Base-by-base conservation (phyloP, 2,888 invertebrate species). In the Aricia artaxerxes region DNA sequence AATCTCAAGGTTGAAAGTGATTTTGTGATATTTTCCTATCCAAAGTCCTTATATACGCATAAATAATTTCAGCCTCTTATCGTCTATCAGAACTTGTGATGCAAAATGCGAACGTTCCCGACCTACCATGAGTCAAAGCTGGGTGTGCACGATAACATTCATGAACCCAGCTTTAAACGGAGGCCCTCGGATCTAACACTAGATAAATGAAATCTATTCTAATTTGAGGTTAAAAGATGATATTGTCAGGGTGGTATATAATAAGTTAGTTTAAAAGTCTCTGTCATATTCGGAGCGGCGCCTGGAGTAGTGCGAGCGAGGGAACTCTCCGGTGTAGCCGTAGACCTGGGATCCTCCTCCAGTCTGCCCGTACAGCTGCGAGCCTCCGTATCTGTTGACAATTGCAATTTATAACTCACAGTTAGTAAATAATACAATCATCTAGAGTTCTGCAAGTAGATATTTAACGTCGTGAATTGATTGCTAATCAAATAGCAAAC, bases 281-380 rank as follows among this genome's bases (percentile, higher is more conserved):
- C 97, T 97, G 89, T 97, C 97, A 89, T 97, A 97, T 88, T 97
- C 97, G 61, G 97, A 96, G 88, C 97, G 95, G 83, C 96, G 94
- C 75, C 96, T 92, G 77, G 95, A 95, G 88, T 95, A 95, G 87
- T 95, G 95, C 16, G 95, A 95, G 81, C 95, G 93, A 79, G 92
- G 88, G 86, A 91, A 90, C 84, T 94, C 94, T 80, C 93, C 94
- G 53, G 92, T 91, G 87, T 94, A 93, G 38, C 94, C 96, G 83
- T 95, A 95, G 81, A 94, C 93, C 87, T 95, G 95, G 80, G 95
- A 95, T 61, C 95, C 95, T 78, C 95, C 97, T 93, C 90, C 96
- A 90, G 93, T 92, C 83, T 97, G 96, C 16, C 96, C 96, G 87
- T 97, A 97, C 87, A 96, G 95, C 87, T 97, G 95, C 73, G 94